A percentile compares a stretch with the other conserved stretches of the same genome.
Evolutionary conservation across 1,140 invertebrate genomes (phyloP).

Genomic region (Drosophila rufa): DNA sequence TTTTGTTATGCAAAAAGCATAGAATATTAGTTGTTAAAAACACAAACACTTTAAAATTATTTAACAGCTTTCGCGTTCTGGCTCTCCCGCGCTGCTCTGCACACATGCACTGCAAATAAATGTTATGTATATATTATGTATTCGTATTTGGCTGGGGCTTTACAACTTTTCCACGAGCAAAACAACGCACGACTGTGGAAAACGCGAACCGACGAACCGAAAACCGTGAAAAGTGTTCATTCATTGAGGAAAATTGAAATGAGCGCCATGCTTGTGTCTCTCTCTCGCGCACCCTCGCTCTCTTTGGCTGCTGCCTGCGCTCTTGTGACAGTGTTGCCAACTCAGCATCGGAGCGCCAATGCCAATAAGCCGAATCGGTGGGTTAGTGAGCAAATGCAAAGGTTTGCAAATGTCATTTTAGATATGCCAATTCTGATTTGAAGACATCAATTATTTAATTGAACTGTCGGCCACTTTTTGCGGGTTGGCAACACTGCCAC

Average conservation of each 20-base stretch:
- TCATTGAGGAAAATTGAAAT: conserved; percentile 83
- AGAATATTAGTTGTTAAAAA: conserved; percentile 51
- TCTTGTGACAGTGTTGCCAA: conserved; percentile 64
- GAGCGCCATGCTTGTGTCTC: conserved; percentile 51
- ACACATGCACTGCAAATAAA: conserved; percentile 38
- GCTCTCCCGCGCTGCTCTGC: conserved; percentile 21
- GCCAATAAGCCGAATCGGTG: conserved; percentile 34
- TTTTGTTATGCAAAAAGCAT: conserved; percentile 78
- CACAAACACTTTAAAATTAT: conserved; percentile 61
- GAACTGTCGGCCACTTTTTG: conserved; percentile 1
- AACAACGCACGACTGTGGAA: conserved; percentile 55
- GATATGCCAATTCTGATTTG: conserved; percentile 27
- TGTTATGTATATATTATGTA: conserved; percentile 42
- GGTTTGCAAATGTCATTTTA: background rate
- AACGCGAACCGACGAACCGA: conserved; percentile 60
- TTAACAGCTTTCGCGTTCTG: conserved; percentile 33
- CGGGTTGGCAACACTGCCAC: conserved; percentile 39
- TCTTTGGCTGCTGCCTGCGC: conserved; percentile 30
- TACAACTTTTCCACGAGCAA: conserved; percentile 50
- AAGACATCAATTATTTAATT: conserved; percentile 39
- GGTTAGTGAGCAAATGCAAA: conserved; percentile 8
- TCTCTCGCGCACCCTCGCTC: conserved; percentile 23
- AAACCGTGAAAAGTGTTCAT: conserved; percentile 83
- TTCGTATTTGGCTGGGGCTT: conserved; percentile 22
- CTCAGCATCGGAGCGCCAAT: conserved; percentile 53